Base-by-base conservation (phyloP, 2,797 vertebrate genomes). In the Lateolabrax maculatus region DNA sequence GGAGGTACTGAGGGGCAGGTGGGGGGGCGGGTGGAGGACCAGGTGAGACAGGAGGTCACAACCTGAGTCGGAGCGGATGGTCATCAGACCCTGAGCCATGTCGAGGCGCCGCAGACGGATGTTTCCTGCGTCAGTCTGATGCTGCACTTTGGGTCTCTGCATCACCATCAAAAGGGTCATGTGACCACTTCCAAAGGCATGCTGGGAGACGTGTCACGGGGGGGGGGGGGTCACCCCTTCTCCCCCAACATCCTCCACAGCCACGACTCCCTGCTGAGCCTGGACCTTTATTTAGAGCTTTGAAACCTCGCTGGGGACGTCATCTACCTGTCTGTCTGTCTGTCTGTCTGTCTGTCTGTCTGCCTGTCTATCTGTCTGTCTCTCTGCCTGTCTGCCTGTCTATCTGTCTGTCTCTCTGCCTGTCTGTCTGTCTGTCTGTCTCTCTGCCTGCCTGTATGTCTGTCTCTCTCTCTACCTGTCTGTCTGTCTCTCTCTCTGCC, bases 271-370 rank as follows among this genome's bases (percentile, higher is more conserved):
- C 70, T 2, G 19, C 81, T 36, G 52, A 39, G 51, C 36, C 21
- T 5, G 44, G 71, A 75, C 78, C 76, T 84, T 81, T 81, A 60
- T 60, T 49, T 27, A 43, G 10, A 61, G 67, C 75, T 84, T 72
- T 84, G 81, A 81, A 84, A 60, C 67, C 16, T 41, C 31, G 1
- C 48, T 56, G 56, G 9, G 12, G 66, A 48, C 31, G 9, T 34
- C 3, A 18, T 21, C 41, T 12, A 6, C 27, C 15, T 48, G 9
- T 27, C 39, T 18, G 3, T 27, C 53, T 25, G 39, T 6, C 27
- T 67, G 15, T 0, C 31, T 66, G n/a, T 12, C 21, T 34, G n/a
- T n/a, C n/a, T n/a, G n/a, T n/a, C n/a, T n/a, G 19, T 3, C 25
- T 31, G n/a, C n/a, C n/a, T n/a, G n/a, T n/a, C n/a, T n/a, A n/a